Conservation (phyloP, 1,140 invertebrate species). For the Achroia grisella region DNA sequence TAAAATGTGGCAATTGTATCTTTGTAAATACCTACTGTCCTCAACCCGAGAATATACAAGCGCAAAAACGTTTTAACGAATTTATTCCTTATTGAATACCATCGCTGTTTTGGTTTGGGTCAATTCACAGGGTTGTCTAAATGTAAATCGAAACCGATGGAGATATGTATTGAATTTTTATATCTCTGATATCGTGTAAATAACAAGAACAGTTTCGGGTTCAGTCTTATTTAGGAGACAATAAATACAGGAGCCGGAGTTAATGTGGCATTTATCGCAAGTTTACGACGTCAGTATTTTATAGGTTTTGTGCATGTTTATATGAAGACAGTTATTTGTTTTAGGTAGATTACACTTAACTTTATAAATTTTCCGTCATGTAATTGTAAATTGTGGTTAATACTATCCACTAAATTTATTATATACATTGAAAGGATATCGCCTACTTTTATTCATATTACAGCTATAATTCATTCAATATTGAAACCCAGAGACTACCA, state of each 20-base stretch:
- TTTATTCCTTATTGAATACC: conserved; percentile 1
- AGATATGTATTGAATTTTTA: neutral
- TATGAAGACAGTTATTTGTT: too few relatives aligned
- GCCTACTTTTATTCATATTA: too few relatives aligned
- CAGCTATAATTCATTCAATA: too few relatives aligned
- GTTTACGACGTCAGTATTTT: neutral
- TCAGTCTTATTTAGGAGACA: conserved; percentile 1
- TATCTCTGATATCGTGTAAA: conserved; percentile 4
- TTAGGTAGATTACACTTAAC: too few relatives aligned
- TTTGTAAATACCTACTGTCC: too few relatives aligned
- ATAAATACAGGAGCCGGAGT: neutral
- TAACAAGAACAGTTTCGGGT: neutral
- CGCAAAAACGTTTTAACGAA: neutral
- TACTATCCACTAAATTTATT: too few relatives aligned
- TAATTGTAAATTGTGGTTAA: too few relatives aligned
- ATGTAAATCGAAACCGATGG: conserved; percentile 1
- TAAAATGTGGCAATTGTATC: too few relatives aligned
- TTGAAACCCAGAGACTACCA: too few relatives aligned
- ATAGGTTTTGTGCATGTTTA: neutral
- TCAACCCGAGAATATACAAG: too few relatives aligned
- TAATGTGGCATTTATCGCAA: conserved; percentile 1
- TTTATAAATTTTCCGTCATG: too few relatives aligned
- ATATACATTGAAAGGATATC: too few relatives aligned
- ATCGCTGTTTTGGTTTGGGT: conserved; percentile 1
- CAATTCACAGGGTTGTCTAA: conserved; percentile 5